Evolutionary conservation across 92 coral and sea anemone species (phyloP).

Genomic region (Palythoa grandiflora): DNA sequence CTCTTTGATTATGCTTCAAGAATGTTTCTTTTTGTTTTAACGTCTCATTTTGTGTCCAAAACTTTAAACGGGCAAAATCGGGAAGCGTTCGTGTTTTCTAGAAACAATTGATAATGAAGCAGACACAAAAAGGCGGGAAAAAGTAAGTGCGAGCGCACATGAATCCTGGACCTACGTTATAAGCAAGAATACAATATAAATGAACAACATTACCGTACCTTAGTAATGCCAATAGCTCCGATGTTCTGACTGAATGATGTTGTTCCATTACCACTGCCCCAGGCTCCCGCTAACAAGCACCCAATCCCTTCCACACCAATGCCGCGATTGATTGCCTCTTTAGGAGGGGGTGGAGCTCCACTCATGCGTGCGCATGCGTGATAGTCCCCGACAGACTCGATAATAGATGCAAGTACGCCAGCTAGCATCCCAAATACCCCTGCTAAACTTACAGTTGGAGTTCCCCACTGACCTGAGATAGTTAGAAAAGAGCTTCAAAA

Average conservation of each 20-base stretch:
- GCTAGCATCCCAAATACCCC: constrained; percentile 80
- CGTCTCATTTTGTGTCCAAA: no score
- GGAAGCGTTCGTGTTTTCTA: no score
- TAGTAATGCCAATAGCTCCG: constrained; percentile 67
- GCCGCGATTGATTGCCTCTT: constrained; percentile 80
- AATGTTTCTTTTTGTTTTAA: no score
- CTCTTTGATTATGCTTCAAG: no score
- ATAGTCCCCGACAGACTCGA: constrained; percentile 85
- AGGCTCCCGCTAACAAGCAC: constrained; percentile 71
- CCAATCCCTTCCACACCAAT: constrained; percentile 79
- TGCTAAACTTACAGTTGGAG: constrained; percentile 74
- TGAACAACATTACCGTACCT: background rate
- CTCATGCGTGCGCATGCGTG: constrained; percentile 86
- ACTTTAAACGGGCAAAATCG: no score
- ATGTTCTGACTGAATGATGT: constrained; percentile 84
- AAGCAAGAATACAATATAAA: background rate
- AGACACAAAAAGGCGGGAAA: no score
- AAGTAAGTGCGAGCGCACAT: no score
- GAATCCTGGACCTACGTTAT: background rate
- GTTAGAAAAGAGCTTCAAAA: background rate
- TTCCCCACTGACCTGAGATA: constrained; percentile 79
- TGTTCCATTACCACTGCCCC: constrained; percentile 82
- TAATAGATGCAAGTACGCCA: constrained; percentile 75
- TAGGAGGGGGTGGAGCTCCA: constrained; percentile 87
- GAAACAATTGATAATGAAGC: no score